phyloP scores from a whole-genome alignment of 2,888 invertebrate species.

The Cephus pulcher region DNA sequence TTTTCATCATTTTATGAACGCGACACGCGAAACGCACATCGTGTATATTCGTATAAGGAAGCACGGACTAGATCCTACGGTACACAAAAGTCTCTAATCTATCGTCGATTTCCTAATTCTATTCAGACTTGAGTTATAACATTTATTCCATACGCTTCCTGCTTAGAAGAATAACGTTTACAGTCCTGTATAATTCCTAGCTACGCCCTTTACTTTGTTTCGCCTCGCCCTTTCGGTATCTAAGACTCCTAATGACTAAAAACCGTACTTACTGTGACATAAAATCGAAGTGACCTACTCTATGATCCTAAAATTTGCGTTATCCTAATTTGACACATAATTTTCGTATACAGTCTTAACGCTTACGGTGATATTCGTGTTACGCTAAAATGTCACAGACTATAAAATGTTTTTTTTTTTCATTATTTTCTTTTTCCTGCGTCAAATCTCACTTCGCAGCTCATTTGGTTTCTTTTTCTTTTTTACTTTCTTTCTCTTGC shows the following conservation, averaged over 20 bases:
- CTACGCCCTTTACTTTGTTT: constrained; percentile 37
- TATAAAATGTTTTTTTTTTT: constrained; percentile 1
- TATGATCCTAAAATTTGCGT: constrained; percentile 17
- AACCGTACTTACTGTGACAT: constrained; percentile 15
- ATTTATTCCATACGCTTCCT: constrained; percentile 38
- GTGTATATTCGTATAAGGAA: constrained; percentile 44
- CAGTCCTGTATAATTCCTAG: constrained; percentile 34
- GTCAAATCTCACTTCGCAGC: background rate
- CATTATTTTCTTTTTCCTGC: background rate
- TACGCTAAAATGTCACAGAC: constrained; percentile 44
- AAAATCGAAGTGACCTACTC: constrained; percentile 12
- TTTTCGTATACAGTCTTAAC: constrained; percentile 58
- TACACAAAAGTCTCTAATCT: constrained; percentile 27
- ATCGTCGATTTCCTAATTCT: constrained; percentile 41
- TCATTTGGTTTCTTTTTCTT: background rate
- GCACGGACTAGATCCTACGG: constrained; percentile 50
- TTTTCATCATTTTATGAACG: constrained; percentile 21
- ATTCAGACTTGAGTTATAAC: constrained; percentile 55
- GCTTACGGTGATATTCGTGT: constrained; percentile 46
- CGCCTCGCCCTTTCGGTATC: constrained; percentile 21
- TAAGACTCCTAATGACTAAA: constrained; percentile 17
- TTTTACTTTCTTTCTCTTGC: background rate
- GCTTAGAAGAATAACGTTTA: constrained; percentile 50
- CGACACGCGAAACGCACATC: constrained; percentile 18
- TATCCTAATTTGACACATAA: constrained; percentile 57